A percentile compares a stretch with the other conserved stretches of the same genome.
Evolutionary conservation across 2,888 invertebrate genomes (phyloP).

Genomic region (Onchidella celtica): DNA sequence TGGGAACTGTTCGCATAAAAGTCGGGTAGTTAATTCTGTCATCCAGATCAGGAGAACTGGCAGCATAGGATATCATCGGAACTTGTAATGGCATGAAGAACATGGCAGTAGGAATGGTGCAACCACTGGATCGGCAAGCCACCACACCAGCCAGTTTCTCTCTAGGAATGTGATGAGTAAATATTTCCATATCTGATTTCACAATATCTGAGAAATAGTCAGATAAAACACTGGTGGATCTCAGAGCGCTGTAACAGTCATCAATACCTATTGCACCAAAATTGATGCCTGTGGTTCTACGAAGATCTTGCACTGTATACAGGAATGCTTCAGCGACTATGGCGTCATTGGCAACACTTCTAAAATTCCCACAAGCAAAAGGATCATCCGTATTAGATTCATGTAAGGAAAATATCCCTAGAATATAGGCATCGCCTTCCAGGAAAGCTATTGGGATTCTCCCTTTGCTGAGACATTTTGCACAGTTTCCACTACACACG

Average conservation of each 20-base stretch:
- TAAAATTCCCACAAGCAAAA: conserved; percentile 62
- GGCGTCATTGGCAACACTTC: conserved; percentile 64
- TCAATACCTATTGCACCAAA: conserved; percentile 74
- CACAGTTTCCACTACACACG: conserved; percentile 60
- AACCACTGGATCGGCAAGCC: conserved; percentile 81
- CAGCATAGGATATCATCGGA: conserved; percentile 70
- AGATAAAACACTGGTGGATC: conserved; percentile 53
- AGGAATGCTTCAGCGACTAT: conserved; percentile 69
- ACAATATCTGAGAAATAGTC: conserved; percentile 50
- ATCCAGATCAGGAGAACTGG: conserved; percentile 71
- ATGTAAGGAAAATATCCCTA: conserved; percentile 72
- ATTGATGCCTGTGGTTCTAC: conserved; percentile 57
- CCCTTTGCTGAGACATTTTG: conserved; percentile 56
- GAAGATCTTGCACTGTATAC: conserved; percentile 58
- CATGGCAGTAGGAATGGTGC: conserved; percentile 64
- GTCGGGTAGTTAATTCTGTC: conserved; percentile 71
- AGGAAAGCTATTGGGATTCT: conserved; percentile 59
- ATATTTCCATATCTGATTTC: conserved; percentile 43
- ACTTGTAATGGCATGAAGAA: conserved; percentile 65
- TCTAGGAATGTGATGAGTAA: conserved; percentile 59
- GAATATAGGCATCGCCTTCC: conserved; percentile 64
- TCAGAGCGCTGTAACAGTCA: conserved; percentile 71
- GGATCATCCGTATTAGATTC: conserved; percentile 56
- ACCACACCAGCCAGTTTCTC: conserved; percentile 81
- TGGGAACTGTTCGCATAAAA: conserved; percentile 74